phyloP scores from a whole-genome alignment of 2,797 vertebrate species.

The Podargus strigoides region DNA sequence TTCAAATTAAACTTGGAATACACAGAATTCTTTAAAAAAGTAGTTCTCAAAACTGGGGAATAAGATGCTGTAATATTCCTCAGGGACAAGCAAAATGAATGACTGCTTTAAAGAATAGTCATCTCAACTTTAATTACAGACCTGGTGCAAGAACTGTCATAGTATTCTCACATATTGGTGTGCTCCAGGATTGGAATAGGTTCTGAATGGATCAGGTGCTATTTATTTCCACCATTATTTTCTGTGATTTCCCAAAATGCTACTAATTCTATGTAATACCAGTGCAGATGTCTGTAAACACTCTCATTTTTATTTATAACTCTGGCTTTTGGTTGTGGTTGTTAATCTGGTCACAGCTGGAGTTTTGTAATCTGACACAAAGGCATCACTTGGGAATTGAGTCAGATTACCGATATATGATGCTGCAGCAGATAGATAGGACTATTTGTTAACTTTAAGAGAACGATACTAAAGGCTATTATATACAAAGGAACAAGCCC shows the following conservation, averaged over 20 bases:
- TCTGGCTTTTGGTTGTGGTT: neutral
- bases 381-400: neutral
- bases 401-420: neutral
- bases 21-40: neutral
- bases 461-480: neutral
- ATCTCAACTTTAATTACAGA: neutral
- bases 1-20: neutral
- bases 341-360: neutral
- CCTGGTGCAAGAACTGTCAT: neutral
- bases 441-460: neutral
- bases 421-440: neutral
- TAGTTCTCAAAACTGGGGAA: neutral
- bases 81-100: neutral
- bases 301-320: neutral
- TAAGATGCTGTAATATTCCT: neutral
- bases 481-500: neutral
- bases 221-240: neutral
- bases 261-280: neutral
- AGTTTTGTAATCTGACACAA: neutral
- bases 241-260: neutral
- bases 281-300: neutral
- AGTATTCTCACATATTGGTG: neutral
- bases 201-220: neutral
- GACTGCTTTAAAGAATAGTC: neutral
- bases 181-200: neutral